Conservation (phyloP, 2,888 invertebrate genomes). For the Fragum whitleyi region DNA sequence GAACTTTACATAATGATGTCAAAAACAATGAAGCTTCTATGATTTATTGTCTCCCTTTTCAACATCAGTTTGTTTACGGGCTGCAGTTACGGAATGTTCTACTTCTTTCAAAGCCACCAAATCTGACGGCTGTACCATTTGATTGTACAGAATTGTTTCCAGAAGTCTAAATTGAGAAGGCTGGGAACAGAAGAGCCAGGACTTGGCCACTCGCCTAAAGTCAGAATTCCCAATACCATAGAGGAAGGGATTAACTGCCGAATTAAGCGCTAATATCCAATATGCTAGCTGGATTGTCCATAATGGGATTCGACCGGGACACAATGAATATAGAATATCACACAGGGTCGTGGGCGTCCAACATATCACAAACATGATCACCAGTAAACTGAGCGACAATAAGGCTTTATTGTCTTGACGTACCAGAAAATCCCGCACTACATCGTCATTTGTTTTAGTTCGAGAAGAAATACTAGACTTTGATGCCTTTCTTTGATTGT, state of each 20-base stretch:
- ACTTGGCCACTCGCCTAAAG: slow-evolving; percentile 69
- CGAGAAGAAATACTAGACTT: slow-evolving; percentile 48
- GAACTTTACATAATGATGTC: too few species aligned
- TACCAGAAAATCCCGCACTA: slow-evolving; percentile 75
- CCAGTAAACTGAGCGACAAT: slow-evolving; percentile 74
- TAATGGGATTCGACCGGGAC: slow-evolving; percentile 58
- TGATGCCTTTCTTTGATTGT: slow-evolving; percentile 37
- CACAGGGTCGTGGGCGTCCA: slow-evolving; percentile 77
- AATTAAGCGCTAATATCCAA: slow-evolving; percentile 75
- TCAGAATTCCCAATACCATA: slow-evolving; percentile 78
- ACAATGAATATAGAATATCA: slow-evolving; percentile 67
- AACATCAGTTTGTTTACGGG: not conserved
- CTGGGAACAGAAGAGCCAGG: slow-evolving; percentile 51
- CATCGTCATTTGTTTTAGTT: slow-evolving; percentile 69
- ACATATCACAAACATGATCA: slow-evolving; percentile 75
- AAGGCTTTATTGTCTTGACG: slow-evolving; percentile 81
- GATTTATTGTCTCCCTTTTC: not conserved
- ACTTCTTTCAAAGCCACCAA: slow-evolving; percentile 39
- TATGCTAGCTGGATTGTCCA: slow-evolving; percentile 67
- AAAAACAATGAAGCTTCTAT: too few species aligned
- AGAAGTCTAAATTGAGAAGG: slow-evolving; percentile 58
- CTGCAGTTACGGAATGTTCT: slow-evolving; percentile 2
- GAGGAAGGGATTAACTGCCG: slow-evolving; percentile 78
- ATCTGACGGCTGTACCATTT: slow-evolving; percentile 44
- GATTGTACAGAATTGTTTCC: slow-evolving; percentile 65